Evolutionary conservation across 2,113 vertebrate species (phyloP).

Genomic region (Sylvia atricapilla): DNA sequence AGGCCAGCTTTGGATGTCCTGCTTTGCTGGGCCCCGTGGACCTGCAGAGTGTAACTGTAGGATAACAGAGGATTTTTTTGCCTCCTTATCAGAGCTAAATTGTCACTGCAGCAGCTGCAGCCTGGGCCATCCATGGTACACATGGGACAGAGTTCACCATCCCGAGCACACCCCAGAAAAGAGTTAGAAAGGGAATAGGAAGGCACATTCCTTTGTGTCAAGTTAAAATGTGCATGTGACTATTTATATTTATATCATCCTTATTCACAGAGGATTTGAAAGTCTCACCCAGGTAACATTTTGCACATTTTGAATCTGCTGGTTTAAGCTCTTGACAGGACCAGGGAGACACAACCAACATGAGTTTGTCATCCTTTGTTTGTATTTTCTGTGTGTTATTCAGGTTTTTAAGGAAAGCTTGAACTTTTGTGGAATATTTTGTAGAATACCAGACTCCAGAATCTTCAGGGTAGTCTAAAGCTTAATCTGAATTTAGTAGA

Average conservation of each 20-base stretch:
- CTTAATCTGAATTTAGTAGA: neutral
- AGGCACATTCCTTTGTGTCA: neutral
- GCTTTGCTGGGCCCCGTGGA: neutral
- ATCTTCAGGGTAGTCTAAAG: neutral
- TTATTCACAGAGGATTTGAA: neutral
- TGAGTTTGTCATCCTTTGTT: accelerated
- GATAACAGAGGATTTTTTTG: neutral
- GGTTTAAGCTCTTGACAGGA: neutral
- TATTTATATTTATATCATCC: neutral
- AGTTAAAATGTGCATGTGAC: neutral
- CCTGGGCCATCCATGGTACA: neutral
- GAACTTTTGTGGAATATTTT: neutral
- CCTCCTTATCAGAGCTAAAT: neutral
- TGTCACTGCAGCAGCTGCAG: neutral
- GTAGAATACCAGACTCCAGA: neutral
- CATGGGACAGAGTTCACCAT: neutral
- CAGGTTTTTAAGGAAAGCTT: neutral
- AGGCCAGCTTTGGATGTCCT: neutral
- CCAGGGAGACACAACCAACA: neutral
- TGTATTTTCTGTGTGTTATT: neutral
- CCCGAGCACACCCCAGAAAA: neutral
- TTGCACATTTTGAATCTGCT: neutral
- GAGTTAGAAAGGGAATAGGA: neutral
- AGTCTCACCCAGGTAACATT: neutral
- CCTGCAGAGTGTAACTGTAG: neutral